Evolutionary conservation across 2,888 invertebrate genomes (phyloP), one percentile per base, ranked within the genome.

Genomic region (Liopterus haemorrhoidalis): DNA sequence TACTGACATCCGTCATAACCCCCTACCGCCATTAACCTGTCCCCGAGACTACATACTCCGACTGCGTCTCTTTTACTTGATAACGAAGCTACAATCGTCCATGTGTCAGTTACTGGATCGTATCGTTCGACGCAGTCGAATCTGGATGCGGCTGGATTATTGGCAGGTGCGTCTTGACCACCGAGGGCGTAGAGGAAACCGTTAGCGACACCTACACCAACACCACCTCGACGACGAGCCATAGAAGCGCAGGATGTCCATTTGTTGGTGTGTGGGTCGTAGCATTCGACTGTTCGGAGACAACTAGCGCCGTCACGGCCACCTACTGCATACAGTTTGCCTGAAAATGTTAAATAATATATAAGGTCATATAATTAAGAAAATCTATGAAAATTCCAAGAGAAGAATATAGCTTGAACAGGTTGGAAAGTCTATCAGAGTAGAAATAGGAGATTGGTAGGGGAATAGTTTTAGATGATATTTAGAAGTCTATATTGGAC

Each of bases 1-100:
- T 91, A 93, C 56, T 85, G 82, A 59, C 84, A 84, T 18, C 94
- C 94, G 70, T 94, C 92, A 66, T 89, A 93, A 1, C 95, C 95
- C 15, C 94, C 94, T 15, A 88, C 82, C 25, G 87, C 87, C 36
- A 86, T 79, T 44, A 91, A 72, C 54, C 80, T 74, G 63, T 89
- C 86, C 1, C 90, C 94, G 8, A 94, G 77, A 24, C 89, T 70
- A 57, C 90, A 88, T 48, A 90, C 84, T 9, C 91, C 92, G 48
- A 93, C 85, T 4, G 91, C 87, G 70, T 94, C 94, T 22, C 93
- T 73, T 31, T 89, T 88, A 56, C 84, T 76, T 35, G 83, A 84
- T 59, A 94, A 78, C 4, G 86, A 79, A 15, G 91, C 86, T 31
- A 94, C 82, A 61, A 83, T 75, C 25, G 87, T 81, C 94, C 94